Conservation (phyloP, 1,140 invertebrate species). For the Heliothis subflexa region DNA sequence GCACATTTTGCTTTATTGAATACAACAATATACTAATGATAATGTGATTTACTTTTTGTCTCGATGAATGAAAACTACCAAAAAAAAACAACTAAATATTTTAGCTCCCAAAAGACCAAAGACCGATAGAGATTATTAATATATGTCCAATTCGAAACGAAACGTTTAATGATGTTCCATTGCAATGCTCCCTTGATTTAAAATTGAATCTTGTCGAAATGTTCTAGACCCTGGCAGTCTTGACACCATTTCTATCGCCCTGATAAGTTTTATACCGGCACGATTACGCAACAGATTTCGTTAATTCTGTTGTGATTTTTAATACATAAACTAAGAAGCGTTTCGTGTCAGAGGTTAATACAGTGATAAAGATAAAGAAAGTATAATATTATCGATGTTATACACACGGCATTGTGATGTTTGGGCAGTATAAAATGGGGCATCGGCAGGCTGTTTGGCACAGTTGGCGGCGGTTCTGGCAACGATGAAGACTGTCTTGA, state of each 20-base stretch:
- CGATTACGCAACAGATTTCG: not conserved
- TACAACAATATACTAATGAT: too few relatives aligned
- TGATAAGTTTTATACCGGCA: not conserved
- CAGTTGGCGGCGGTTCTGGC: conserved; percentile 62
- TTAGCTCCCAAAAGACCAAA: too few relatives aligned
- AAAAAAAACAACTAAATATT: too few relatives aligned
- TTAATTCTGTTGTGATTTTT: not conserved
- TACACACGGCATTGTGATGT: not conserved
- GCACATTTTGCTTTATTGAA: too few relatives aligned
- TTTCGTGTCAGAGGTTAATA: conserved; percentile 4
- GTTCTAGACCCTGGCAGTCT: not conserved
- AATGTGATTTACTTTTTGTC: too few relatives aligned
- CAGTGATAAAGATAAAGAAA: conserved; percentile 27
- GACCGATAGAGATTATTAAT: too few relatives aligned
- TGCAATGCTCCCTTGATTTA: too few relatives aligned
- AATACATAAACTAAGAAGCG: not conserved
- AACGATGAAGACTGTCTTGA: conserved; percentile 75
- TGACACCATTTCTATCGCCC: not conserved
- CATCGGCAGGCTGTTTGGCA: conserved; percentile 29
- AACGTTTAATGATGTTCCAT: too few relatives aligned
- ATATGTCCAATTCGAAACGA: too few relatives aligned
- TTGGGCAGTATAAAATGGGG: conserved; percentile 49
- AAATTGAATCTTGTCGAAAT: too few relatives aligned
- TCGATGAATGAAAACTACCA: too few relatives aligned
- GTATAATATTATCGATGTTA: conserved; percentile 1